These are phyloP conservation scores for Chrysolina oricalcia DNA, from an alignment of 2,888 invertebrate genomes.

Conservation along the genomic window DNA sequence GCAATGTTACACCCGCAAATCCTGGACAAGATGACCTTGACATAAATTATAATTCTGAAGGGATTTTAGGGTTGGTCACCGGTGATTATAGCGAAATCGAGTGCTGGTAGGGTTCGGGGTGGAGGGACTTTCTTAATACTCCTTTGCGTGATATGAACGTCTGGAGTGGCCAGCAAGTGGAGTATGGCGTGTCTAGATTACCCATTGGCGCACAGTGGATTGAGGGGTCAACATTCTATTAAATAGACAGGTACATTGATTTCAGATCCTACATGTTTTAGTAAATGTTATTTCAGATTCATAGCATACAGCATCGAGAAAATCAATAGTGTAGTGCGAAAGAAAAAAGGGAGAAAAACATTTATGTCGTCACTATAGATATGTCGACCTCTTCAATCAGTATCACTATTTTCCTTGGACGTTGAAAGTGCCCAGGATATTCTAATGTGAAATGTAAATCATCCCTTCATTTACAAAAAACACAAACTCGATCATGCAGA, in stretches of 20 bases:
- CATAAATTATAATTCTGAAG: conserved; percentile 42
- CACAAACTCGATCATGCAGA: neutral
- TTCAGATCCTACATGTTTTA: too few relatives aligned
- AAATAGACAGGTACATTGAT: too few relatives aligned
- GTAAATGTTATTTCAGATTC: too few relatives aligned
- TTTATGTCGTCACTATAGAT: too few relatives aligned
- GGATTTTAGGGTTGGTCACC: conserved; percentile 28
- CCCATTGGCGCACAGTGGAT: conserved; percentile 63
- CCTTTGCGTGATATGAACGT: conserved; percentile 67
- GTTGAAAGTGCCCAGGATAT: neutral
- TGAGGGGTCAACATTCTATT: neutral
- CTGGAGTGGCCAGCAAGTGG: conserved; percentile 68
- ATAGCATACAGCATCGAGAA: too few relatives aligned
- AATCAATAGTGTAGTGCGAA: too few relatives aligned
- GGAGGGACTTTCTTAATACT: conserved; percentile 60
- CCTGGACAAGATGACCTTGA: conserved; percentile 47
- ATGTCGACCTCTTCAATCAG: neutral
- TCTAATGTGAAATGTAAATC: neutral
- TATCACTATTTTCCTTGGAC: neutral
- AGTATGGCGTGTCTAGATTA: conserved; percentile 69
- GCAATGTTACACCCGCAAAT: neutral
- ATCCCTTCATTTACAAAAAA: neutral
- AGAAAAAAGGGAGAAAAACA: too few relatives aligned
- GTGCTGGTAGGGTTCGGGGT: conserved; percentile 38
- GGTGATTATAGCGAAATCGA: conserved; percentile 40